A percentile compares a stretch with the other conserved stretches of the same genome.
phyloP scores from a whole-genome alignment of 2,797 vertebrate species.

The Geotria australis region DNA sequence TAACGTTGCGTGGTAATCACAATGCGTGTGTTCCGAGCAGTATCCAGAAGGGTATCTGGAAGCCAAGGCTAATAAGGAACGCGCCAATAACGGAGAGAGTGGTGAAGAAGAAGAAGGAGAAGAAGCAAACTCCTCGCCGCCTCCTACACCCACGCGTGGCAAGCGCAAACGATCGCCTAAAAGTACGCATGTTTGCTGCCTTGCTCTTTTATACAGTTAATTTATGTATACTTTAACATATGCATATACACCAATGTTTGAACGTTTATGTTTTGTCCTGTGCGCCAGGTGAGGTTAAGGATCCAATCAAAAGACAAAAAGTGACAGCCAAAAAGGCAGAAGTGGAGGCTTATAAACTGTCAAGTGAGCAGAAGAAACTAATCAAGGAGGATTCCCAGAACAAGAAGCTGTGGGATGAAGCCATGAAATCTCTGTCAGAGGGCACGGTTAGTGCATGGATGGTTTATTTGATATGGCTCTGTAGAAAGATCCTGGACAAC shows the following conservation, averaged over 20 bases:
- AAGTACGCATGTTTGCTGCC: slow-evolving; percentile 2
- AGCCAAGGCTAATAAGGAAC: slow-evolving; percentile 69
- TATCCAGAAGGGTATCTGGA: slow-evolving; percentile 86
- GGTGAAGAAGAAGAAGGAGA: slow-evolving; percentile 14
- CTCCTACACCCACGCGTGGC: background rate
- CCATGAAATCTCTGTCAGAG: slow-evolving; percentile 38
- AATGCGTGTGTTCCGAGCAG: slow-evolving; percentile 10
- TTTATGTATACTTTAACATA: slow-evolving; percentile 6
- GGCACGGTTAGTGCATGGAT: slow-evolving; percentile 25
- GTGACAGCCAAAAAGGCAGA: slow-evolving; percentile 39
- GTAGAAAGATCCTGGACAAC: background rate
- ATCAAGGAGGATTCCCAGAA: slow-evolving; percentile 52
- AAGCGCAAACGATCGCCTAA: background rate
- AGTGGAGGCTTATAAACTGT: slow-evolving; percentile 53
- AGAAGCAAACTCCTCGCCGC: slow-evolving; percentile 10
- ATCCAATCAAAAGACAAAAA: background rate
- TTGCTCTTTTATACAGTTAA: slow-evolving; percentile 2
- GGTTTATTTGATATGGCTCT: background rate
- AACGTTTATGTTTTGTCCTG: background rate
- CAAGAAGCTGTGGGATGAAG: slow-evolving; percentile 65
- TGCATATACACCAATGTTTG: slow-evolving; percentile 10
- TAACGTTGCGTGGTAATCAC: too few species aligned
- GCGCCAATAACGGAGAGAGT: slow-evolving; percentile 55
- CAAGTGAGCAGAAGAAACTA: slow-evolving; percentile 33
- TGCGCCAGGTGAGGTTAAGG: background rate